phyloP scores from a whole-genome alignment of 2,113 vertebrate species.

The Strix uralensis region DNA sequence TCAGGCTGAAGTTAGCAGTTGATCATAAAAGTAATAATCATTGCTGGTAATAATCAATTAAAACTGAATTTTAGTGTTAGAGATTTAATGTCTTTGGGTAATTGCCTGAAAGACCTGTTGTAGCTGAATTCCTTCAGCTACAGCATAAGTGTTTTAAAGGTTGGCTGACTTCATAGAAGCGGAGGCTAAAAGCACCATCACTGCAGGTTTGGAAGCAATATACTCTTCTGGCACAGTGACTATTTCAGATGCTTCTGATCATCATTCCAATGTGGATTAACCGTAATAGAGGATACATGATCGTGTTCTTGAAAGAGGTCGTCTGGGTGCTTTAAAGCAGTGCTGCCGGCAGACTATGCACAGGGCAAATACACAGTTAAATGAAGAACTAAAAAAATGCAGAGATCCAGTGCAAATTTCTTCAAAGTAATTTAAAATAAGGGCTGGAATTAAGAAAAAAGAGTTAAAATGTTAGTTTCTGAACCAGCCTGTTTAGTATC shows the following conservation, averaged over 20 bases:
- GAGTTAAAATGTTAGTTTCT: neutral
- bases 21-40: neutral
- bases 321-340: neutral
- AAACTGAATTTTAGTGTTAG: neutral
- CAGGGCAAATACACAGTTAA: neutral
- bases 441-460: neutral
- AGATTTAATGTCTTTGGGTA: neutral
- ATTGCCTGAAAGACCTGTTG: neutral
- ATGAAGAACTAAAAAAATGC: neutral
- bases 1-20: neutral
- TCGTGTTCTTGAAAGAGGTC: neutral
- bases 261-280: conserved; percentile 25
- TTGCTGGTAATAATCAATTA: neutral
- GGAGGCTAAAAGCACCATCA: neutral
- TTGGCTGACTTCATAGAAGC: neutral
- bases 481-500: neutral
- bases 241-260: conserved; percentile 18
- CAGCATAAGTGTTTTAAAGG: neutral
- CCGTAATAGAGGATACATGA: conserved; percentile 2
- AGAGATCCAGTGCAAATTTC: neutral
- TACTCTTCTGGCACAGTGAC: neutral
- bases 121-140: neutral
- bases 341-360: neutral
- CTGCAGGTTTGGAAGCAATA: neutral
- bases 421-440: neutral